Percentiles rank a stretch among this genome's conserved stretches.
phyloP scores from a whole-genome alignment of 2,888 invertebrate genomes.

The Andrena chrysosceles region DNA sequence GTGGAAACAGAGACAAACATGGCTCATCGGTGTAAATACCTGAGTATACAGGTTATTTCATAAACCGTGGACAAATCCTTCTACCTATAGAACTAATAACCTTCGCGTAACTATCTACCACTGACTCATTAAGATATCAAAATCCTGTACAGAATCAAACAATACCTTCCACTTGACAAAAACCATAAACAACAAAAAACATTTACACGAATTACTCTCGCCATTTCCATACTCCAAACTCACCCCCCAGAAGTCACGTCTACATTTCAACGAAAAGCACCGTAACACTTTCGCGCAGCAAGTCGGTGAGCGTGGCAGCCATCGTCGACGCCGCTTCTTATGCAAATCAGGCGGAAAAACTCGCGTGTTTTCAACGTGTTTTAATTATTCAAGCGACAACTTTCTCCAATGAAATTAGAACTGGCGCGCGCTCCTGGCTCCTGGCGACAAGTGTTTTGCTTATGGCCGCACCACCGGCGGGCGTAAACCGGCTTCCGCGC shows the following conservation, averaged over 20 bases:
- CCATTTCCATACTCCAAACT: neutral
- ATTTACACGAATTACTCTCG: neutral
- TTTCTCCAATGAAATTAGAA: slow-evolving; percentile 83
- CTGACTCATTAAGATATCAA: no score
- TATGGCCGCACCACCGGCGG: slow-evolving; percentile 71
- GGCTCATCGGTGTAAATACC: slow-evolving; percentile 43
- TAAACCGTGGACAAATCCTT: neutral
- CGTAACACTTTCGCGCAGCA: neutral
- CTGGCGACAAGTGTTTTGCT: slow-evolving; percentile 82
- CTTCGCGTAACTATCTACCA: no score
- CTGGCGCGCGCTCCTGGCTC: slow-evolving; percentile 77
- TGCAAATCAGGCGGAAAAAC: slow-evolving; percentile 81
- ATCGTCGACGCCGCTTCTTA: slow-evolving; percentile 73
- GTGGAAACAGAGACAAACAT: slow-evolving; percentile 45
- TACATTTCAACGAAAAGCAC: neutral
- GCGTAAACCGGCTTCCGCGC: slow-evolving; percentile 56
- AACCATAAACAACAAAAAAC: neutral
- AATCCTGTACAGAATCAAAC: no score
- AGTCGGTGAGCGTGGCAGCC: slow-evolving; percentile 15
- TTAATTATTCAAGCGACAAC: slow-evolving; percentile 84
- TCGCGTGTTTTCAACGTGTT: slow-evolving; percentile 80
- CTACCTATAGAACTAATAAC: neutral
- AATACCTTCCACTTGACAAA: neutral
- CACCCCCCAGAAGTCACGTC: no score
- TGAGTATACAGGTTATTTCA: slow-evolving; percentile 9